Evolutionary conservation across 2,797 vertebrate species (phyloP).

Genomic region (Tapera naevia): DNA sequence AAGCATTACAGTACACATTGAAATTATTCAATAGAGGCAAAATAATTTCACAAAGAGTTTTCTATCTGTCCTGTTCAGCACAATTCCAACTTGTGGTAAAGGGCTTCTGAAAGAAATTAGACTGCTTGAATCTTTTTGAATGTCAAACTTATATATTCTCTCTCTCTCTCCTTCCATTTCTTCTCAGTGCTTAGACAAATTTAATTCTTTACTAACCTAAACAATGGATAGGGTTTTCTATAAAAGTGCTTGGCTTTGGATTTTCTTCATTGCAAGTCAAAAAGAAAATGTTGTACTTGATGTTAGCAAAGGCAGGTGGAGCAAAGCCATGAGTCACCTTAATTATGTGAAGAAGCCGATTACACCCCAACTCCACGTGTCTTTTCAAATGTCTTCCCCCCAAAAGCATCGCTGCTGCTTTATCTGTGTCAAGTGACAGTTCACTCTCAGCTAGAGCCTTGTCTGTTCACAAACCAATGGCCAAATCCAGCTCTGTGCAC

Average conservation of each 20-base stretch:
- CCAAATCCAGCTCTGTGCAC: too few relatives aligned
- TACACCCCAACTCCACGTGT: too few relatives aligned
- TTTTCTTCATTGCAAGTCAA: not conserved
- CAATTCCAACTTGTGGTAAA: not conserved
- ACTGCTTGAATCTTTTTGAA: not conserved
- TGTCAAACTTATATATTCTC: not conserved
- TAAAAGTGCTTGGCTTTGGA: not conserved
- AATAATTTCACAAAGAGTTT: not conserved
- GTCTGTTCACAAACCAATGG: too few relatives aligned
- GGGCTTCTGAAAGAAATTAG: not conserved
- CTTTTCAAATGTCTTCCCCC: too few relatives aligned
- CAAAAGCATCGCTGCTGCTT: too few relatives aligned
- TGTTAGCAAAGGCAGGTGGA: not conserved
- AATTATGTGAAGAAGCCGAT: too few relatives aligned
- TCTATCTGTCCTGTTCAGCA: slow-evolving; percentile 21
- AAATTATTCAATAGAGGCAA: not conserved
- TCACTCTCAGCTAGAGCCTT: too few relatives aligned
- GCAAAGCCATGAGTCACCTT: not conserved
- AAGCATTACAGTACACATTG: not conserved
- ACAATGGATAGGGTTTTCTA: not conserved
- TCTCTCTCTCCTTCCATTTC: not conserved
- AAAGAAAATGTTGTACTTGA: not conserved
- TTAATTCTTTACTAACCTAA: not conserved
- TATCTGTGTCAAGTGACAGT: too few relatives aligned
- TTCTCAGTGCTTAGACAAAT: not conserved